Evolutionary conservation across 2,888 invertebrate genomes (phyloP).

Genomic region (Folsomia candida): DNA sequence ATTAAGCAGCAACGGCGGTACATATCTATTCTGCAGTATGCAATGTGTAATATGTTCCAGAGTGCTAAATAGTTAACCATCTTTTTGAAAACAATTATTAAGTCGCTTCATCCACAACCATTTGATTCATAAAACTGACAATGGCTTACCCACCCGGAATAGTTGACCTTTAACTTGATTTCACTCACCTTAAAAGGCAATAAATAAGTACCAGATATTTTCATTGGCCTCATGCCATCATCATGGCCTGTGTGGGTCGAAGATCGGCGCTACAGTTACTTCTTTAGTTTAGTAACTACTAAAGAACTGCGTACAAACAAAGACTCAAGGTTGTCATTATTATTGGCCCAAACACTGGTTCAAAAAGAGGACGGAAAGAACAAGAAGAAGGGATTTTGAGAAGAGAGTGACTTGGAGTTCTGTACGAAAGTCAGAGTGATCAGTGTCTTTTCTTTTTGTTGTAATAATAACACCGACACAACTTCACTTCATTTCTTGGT

Average conservation of each 20-base stretch:
- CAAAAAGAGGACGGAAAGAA: not conserved
- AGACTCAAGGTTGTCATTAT: not conserved
- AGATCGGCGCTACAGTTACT: no score
- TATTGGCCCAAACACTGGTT: not conserved
- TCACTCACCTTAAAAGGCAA: not conserved
- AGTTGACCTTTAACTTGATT: not conserved
- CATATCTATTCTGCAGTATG: no score
- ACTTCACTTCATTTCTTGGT: not conserved
- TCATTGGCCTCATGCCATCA: no score
- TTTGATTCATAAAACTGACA: no score
- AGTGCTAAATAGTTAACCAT: no score
- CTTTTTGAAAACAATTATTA: no score
- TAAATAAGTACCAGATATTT: no score
- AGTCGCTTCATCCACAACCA: no score
- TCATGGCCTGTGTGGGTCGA: no score
- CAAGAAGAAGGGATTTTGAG: not conserved
- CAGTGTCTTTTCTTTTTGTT: not conserved
- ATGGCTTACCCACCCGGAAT: not conserved
- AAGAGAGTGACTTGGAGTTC: slow-evolving; percentile 3
- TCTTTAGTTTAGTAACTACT: no score
- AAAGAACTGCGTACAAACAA: not conserved
- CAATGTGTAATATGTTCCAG: no score
- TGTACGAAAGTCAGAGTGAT: not conserved
- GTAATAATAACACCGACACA: not conserved
- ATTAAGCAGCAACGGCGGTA: no score